phyloP scores from a whole-genome alignment of 2,113 vertebrate species.

The Poeciliopsis turrubarensis region DNA sequence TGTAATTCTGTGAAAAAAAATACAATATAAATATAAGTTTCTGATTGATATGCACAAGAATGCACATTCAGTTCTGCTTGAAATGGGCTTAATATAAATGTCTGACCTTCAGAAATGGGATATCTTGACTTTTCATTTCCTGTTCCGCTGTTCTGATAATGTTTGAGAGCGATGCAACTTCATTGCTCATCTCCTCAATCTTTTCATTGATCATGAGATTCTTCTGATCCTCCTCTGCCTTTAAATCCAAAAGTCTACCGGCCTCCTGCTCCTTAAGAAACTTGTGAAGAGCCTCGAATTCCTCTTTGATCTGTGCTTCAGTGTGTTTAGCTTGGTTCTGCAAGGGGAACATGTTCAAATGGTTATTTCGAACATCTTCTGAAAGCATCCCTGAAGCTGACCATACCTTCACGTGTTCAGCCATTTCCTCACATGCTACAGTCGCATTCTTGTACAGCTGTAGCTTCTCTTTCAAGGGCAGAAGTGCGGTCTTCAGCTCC shows the following conservation, averaged over 20 bases:
- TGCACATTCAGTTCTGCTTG: neutral
- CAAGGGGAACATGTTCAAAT: constrained; percentile 30
- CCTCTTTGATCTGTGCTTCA: constrained; percentile 76
- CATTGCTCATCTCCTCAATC: constrained; percentile 68
- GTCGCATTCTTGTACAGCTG: constrained; percentile 70
- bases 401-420: constrained; percentile 78
- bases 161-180: constrained; percentile 72
- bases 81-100: neutral
- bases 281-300: constrained; percentile 76
- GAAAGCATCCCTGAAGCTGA: neutral
- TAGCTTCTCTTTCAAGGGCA: constrained; percentile 79
- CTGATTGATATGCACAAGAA: neutral
- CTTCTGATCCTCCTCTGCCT: constrained; percentile 74
- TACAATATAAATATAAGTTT: constrained; percentile 2
- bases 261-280: constrained; percentile 80
- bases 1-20: constrained; percentile 77
- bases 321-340: constrained; percentile 78
- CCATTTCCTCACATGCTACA: constrained; percentile 71
- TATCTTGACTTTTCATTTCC: constrained; percentile 74
- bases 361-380: constrained; percentile 4
- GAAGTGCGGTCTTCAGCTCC: constrained; percentile 77
- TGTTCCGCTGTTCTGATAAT: constrained; percentile 73
- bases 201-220: constrained; percentile 62
- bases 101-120: constrained; percentile 77
- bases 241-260: constrained; percentile 66